These are phyloP conservation scores for Phylloscopus trochilus DNA, from an alignment of 2,113 vertebrate species.

Conservation along the genomic window DNA sequence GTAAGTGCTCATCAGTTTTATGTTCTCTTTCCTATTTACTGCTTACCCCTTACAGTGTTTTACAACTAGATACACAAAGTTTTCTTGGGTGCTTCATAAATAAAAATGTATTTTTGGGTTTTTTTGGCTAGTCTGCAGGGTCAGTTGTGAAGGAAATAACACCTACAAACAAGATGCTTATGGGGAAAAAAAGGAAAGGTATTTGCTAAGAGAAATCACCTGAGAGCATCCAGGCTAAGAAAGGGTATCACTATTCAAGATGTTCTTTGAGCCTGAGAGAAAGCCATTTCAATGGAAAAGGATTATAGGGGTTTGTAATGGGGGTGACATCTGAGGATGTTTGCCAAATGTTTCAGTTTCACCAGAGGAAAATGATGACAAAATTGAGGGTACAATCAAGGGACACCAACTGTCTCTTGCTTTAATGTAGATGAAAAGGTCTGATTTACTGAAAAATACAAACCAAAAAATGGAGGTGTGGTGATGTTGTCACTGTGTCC, in stretches of 20 bases:
- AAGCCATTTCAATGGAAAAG: background rate
- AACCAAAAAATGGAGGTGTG: rapidly evolving
- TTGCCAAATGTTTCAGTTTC: background rate
- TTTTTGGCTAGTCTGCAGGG: background rate
- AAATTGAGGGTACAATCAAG: background rate
- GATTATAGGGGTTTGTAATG: background rate
- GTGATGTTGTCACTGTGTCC: background rate
- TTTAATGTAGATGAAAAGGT: background rate
- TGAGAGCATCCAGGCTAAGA: background rate
- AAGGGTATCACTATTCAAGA: background rate
- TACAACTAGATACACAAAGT: conserved; percentile 31
- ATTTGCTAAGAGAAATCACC: background rate
- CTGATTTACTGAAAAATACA: background rate
- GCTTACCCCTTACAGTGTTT: conserved; percentile 70
- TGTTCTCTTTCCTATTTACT: conserved; percentile 69
- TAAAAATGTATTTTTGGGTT: conserved; percentile 14
- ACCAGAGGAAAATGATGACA: background rate
- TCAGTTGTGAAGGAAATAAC: background rate
- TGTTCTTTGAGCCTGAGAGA: background rate
- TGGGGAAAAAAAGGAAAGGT: background rate
- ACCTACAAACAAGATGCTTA: background rate
- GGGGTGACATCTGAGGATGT: background rate
- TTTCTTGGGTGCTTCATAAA: conserved; percentile 34
- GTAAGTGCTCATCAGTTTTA: conserved; percentile 67
- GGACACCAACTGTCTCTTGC: background rate